Conservation (phyloP, 2,888 invertebrate species). For the Ennomos fuscantarius region DNA sequence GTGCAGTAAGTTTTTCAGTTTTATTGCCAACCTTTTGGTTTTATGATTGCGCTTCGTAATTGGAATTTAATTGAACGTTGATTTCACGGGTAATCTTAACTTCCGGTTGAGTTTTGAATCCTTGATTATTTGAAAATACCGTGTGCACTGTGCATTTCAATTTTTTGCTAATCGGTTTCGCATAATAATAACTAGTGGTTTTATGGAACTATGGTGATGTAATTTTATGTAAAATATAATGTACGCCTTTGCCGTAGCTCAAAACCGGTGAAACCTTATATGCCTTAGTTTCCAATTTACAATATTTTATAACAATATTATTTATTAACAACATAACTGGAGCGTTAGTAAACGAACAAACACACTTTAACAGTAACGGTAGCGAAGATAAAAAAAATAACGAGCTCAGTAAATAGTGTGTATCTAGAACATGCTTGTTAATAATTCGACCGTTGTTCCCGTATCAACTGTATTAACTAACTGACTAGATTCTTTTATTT, state of each 20-base stretch:
- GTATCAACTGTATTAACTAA: slow-evolving; percentile 29
- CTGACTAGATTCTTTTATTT: slow-evolving; percentile 1
- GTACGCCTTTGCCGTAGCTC: too few species aligned
- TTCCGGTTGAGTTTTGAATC: slow-evolving; percentile 14
- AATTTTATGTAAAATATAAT: too few species aligned
- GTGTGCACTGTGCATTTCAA: slow-evolving; percentile 2
- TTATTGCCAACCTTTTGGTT: slow-evolving; percentile 46
- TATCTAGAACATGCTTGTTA: slow-evolving; percentile 55
- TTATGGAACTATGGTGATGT: background rate
- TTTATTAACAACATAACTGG: slow-evolving; percentile 8
- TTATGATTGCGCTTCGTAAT: slow-evolving; percentile 18
- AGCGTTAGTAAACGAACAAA: slow-evolving; percentile 30
- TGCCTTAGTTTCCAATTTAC: too few species aligned
- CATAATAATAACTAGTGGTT: background rate
- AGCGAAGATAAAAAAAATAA: slow-evolving; percentile 59
- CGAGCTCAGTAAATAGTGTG: slow-evolving; percentile 53
- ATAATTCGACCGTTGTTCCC: slow-evolving; percentile 49
- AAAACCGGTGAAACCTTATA: too few species aligned
- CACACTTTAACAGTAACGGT: slow-evolving; percentile 45
- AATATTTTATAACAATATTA: too few species aligned
- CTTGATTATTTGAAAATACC: too few species aligned
- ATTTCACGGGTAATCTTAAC: slow-evolving; percentile 40
- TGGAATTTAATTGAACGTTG: slow-evolving; percentile 18
- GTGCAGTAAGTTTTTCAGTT: slow-evolving; percentile 46
- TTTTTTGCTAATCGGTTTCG: background rate